These are phyloP conservation scores for Tetropium fuscum DNA, from an alignment of 2,888 invertebrate species.

Conservation along the genomic window DNA sequence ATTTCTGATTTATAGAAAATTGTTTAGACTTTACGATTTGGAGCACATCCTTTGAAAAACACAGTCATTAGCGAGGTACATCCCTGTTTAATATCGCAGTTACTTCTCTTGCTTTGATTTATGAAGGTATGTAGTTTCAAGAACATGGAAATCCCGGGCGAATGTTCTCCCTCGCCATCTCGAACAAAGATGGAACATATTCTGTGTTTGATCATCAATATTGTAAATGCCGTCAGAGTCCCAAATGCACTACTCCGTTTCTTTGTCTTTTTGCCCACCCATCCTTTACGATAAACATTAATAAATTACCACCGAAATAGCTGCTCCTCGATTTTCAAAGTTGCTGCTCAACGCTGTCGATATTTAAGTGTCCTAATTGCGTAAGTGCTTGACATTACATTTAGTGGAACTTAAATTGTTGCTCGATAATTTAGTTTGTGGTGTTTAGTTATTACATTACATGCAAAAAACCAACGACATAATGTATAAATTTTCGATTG, in stretches of 20 bases:
- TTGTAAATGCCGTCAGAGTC: slow-evolving; percentile 36
- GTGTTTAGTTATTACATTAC: too few relatives aligned
- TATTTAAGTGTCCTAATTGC: slow-evolving; percentile 1
- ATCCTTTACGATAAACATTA: slow-evolving; percentile 8
- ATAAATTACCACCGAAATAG: slow-evolving; percentile 9
- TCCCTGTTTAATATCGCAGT: slow-evolving; percentile 40
- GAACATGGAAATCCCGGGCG: slow-evolving; percentile 41
- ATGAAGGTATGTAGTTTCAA: slow-evolving; percentile 32
- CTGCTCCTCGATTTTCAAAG: slow-evolving; percentile 8
- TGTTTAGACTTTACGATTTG: slow-evolving; percentile 24
- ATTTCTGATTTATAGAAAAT: slow-evolving; percentile 27
- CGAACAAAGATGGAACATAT: slow-evolving; percentile 45
- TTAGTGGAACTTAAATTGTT: not conserved
- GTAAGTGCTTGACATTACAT: not conserved
- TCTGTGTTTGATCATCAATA: slow-evolving; percentile 45
- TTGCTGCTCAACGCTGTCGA: not conserved
- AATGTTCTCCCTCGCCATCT: slow-evolving; percentile 41
- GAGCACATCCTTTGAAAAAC: slow-evolving; percentile 25
- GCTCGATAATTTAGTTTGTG: too few relatives aligned
- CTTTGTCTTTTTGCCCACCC: slow-evolving; percentile 14
- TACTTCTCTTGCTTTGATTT: slow-evolving; percentile 44
- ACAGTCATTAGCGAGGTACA: slow-evolving; percentile 25
- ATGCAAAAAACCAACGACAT: too few relatives aligned
- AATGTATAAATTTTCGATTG: too few relatives aligned
- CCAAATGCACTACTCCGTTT: slow-evolving; percentile 7